Conservation (phyloP, 2,888 invertebrate species). For the Cryptocheilus praepositus region DNA sequence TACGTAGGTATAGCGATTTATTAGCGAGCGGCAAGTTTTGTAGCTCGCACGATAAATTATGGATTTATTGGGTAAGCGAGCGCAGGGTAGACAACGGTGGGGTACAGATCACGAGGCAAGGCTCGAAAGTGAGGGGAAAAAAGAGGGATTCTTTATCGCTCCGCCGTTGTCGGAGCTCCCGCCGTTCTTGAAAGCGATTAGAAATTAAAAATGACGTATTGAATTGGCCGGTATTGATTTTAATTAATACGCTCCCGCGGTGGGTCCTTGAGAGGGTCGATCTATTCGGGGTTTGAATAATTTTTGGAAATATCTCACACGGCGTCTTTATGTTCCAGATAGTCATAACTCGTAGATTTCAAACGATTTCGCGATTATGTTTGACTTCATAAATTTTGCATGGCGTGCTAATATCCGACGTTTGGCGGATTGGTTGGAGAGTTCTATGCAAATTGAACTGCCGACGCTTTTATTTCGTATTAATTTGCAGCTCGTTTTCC, state of each 20-base stretch:
- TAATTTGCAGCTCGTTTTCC: no score
- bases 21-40: slow-evolving; percentile 43
- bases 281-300: background rate
- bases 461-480: no score
- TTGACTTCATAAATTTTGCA: slow-evolving; percentile 1
- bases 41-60: slow-evolving; percentile 51
- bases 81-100: slow-evolving; percentile 8
- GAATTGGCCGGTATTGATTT: slow-evolving; percentile 42
- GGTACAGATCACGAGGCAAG: background rate
- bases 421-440: slow-evolving; percentile 41
- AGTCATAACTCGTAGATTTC: slow-evolving; percentile 38
- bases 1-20: slow-evolving; percentile 40
- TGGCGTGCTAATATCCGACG: slow-evolving; percentile 29
- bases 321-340: slow-evolving; percentile 23
- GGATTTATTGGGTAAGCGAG: slow-evolving; percentile 42
- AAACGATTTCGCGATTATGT: slow-evolving; percentile 20
- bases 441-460: background rate
- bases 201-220: slow-evolving; percentile 44
- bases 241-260: slow-evolving; percentile 42
- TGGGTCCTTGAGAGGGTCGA: background rate
- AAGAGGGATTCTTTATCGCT: slow-evolving; percentile 31
- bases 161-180: slow-evolving; percentile 13
- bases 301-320: slow-evolving; percentile 16
- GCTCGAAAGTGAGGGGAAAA: background rate
- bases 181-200: slow-evolving; percentile 24